These are phyloP conservation scores for Lucinisca nassula DNA, from an alignment of 2,888 invertebrate genomes.

Conservation along the genomic window DNA sequence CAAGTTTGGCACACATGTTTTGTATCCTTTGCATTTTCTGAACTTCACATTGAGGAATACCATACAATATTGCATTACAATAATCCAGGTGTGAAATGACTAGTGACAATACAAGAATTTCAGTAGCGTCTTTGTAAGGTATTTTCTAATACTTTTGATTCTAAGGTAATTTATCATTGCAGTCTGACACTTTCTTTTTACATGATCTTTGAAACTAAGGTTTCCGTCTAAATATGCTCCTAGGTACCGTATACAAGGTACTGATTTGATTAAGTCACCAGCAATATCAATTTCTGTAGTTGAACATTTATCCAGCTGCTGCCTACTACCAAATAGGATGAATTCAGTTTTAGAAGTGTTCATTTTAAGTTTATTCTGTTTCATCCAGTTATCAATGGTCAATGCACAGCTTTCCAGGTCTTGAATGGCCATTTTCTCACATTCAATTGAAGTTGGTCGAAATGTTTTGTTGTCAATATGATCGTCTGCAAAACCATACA, in stretches of 20 bases:
- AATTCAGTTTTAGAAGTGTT: no score
- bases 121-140: conserved; percentile 39
- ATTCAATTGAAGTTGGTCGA: background rate
- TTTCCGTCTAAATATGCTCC: no score
- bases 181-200: no score
- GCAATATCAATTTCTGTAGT: no score
- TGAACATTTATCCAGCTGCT: no score
- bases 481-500: conserved; percentile 29
- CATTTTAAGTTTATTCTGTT: conserved; percentile 38
- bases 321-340: no score
- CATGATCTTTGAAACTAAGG: no score
- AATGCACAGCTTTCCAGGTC: no score
- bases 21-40: conserved; percentile 41
- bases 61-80: conserved; percentile 43
- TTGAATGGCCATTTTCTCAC: background rate
- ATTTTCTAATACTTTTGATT: conserved; percentile 23
- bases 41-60: conserved; percentile 22
- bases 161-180: conserved; percentile 27
- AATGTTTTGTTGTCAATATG: conserved; percentile 37
- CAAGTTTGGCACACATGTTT: conserved; percentile 46
- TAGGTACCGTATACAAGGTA: no score
- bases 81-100: conserved; percentile 48
- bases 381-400: conserved; percentile 36
- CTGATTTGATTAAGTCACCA: no score
- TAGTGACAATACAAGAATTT: conserved; percentile 1